Evolutionary conservation across 2,888 invertebrate species (phyloP).

Genomic region (Andrena camellia): DNA sequence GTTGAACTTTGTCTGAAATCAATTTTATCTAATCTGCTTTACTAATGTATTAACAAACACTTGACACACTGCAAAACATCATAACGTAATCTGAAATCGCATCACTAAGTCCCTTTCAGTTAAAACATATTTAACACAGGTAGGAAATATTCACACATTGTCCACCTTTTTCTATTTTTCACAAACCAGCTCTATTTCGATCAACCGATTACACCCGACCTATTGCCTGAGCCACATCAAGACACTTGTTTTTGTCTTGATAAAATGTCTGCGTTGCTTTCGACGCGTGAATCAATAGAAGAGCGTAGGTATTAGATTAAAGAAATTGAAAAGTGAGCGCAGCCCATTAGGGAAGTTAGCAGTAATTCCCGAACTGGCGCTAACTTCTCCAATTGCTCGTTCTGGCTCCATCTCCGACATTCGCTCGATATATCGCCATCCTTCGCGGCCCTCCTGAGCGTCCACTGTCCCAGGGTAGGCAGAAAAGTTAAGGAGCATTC

Average conservation of each 20-base stretch:
- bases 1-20: too few species aligned
- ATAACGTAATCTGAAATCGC: too few species aligned
- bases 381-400: conserved; percentile 67
- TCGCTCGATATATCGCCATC: conserved; percentile 26
- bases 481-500: conserved; percentile 25
- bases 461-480: conserved; percentile 24
- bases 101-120: too few species aligned
- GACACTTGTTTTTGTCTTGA: not conserved
- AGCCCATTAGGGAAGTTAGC: conserved; percentile 61
- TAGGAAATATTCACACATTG: too few species aligned
- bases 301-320: conserved; percentile 46
- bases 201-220: too few species aligned
- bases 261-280: not conserved
- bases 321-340: conserved; percentile 61
- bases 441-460: not conserved
- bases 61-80: too few species aligned
- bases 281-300: conserved; percentile 37
- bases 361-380: conserved; percentile 59
- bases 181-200: too few species aligned
- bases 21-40: too few species aligned
- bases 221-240: not conserved
- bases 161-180: too few species aligned
- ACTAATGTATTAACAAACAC: too few species aligned
- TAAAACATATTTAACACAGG: too few species aligned
- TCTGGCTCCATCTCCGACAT: conserved; percentile 9